These are phyloP conservation scores for Sprattus sprattus DNA, from an alignment of 2,113 vertebrate species.

Conservation along the genomic window DNA sequence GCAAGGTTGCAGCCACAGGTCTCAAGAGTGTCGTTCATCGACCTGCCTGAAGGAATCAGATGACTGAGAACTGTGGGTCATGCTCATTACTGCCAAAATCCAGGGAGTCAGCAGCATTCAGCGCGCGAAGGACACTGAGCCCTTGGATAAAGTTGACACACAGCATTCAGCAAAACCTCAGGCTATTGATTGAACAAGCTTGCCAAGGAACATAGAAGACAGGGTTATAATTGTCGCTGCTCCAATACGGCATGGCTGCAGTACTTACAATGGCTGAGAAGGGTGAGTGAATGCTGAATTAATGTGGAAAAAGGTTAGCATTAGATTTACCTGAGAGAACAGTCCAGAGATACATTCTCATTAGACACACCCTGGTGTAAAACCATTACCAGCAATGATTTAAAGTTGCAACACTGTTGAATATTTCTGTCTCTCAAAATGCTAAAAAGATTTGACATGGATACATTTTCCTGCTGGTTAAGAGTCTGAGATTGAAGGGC, in stretches of 20 bases:
- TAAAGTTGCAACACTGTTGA: background rate
- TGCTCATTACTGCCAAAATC: constrained; percentile 59
- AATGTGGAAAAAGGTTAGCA: background rate
- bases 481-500: background rate
- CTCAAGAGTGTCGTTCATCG: constrained; percentile 56
- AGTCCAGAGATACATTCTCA: background rate
- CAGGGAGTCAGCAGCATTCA: constrained; percentile 55
- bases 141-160: constrained; percentile 47
- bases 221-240: background rate
- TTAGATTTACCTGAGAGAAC: background rate
- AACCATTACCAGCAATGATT: background rate
- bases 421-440: background rate
- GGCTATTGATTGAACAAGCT: constrained; percentile 28
- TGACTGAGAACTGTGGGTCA: constrained; percentile 61
- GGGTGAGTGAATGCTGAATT: background rate
- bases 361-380: background rate
- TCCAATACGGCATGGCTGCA: background rate
- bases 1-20: constrained; percentile 51
- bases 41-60: constrained; percentile 54
- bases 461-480: background rate
- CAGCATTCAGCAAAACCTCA: background rate
- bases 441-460: background rate
- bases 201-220: constrained; percentile 1
- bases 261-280: background rate
- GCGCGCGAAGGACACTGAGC: constrained; percentile 45